These are phyloP conservation scores for Atopsyche davidsoni DNA, from an alignment of 1,140 invertebrate species.

Conservation along the genomic window DNA sequence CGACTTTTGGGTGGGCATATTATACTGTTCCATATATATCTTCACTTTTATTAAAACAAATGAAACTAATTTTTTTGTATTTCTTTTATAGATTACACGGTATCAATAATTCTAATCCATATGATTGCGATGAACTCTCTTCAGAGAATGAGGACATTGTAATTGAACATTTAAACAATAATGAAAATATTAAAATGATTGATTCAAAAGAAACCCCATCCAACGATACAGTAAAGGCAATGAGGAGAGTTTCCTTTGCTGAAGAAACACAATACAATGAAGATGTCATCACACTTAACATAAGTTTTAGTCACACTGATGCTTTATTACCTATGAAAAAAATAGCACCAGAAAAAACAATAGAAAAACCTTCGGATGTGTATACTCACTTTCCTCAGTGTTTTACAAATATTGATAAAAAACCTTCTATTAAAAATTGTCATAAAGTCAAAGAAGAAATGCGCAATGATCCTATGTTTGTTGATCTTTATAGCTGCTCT, in stretches of 20 bases:
- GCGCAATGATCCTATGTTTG: no score
- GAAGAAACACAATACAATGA: constrained; percentile 34
- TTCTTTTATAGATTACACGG: no score
- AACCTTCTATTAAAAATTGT: constrained; percentile 42
- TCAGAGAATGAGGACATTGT: not conserved
- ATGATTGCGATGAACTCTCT: no score
- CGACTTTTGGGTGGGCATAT: no score
- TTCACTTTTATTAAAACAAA: no score
- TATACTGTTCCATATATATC: no score
- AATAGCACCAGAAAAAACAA: constrained; percentile 34
- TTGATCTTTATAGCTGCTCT: no score
- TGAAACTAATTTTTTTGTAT: no score
- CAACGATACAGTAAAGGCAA: constrained; percentile 23
- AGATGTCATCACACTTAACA: constrained; percentile 23
- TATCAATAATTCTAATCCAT: no score
- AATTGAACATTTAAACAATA: not conserved
- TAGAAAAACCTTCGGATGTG: constrained; percentile 42
- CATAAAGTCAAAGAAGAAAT: constrained; percentile 24
- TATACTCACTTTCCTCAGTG: constrained; percentile 35
- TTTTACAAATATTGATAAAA: constrained; percentile 35
- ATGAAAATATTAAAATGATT: constrained; percentile 10
- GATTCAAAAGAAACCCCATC: constrained; percentile 3
- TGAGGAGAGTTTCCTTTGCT: constrained; percentile 40
- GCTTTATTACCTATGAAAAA: constrained; percentile 28
- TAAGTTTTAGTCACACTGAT: constrained; percentile 40